Evolutionary conservation across 2,797 vertebrate species (phyloP), one percentile per base, ranked within the genome.

Genomic region (Pangasius larnaudii): DNA sequence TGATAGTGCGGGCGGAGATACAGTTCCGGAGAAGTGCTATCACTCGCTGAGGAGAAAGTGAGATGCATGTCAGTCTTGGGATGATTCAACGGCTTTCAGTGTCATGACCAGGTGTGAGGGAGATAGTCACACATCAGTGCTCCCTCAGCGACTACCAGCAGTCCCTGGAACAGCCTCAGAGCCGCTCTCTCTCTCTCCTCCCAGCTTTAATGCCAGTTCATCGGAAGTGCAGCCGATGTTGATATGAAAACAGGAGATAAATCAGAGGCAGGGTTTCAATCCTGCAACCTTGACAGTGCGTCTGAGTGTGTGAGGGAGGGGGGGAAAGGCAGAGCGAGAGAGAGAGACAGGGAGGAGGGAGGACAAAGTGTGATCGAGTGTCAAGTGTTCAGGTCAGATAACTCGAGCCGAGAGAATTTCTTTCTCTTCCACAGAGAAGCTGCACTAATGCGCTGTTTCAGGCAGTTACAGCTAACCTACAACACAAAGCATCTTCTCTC

Each of bases 261-360:
- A 96, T 96, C 94, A 95, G 89, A 91, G 85, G 71, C 91, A 91
- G 88, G 81, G 90, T 92, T 92, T 93, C 91, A 80, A 91, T 91
- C 92, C 92, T 89, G 94, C 93, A 95, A 95, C 95, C 94, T 95
- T 95, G 94, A 95, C 93, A 95, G 93, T 94, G 94, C 91, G 74
- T 92, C 93, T 93, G 92, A 92, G 87, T 14, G 79, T 59, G 79
- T 61, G 30, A 46, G 42, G 2, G 24, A 74, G 75, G 59, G 33
- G n/a, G 51, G 30, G 90, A 83, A 67, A 71, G 56, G 87, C 89
- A 92, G 78, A 91, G 92, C 92, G n/a, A n/a, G n/a, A n/a, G n/a
- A 36, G 87, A 90, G 87, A 88, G 84, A 89, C 90, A 30, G 56
- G 81, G 89, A 93, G 90, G 88, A 78, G 91, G 59, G 74, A 65